Conservation (phyloP, 1,140 invertebrate genomes). For the Drosophila pandora region DNA sequence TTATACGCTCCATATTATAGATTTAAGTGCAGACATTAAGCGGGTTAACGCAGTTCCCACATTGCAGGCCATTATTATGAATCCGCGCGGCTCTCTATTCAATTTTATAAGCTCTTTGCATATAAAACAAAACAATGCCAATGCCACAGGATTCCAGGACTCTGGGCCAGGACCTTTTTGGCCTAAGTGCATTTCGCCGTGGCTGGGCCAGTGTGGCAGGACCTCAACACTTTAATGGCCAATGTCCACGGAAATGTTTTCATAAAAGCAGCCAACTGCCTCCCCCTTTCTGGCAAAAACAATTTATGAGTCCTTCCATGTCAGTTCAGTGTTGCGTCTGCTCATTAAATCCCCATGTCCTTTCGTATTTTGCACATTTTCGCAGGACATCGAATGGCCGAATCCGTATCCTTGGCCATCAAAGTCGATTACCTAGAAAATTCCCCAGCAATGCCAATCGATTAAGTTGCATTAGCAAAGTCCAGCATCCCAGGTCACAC, state of each 20-base stretch:
- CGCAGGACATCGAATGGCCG: slow-evolving; percentile 33
- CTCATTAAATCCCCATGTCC: slow-evolving; percentile 43
- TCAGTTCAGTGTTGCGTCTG: slow-evolving; percentile 28
- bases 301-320: slow-evolving; percentile 66
- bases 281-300: slow-evolving; percentile 12
- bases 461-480: slow-evolving; percentile 61
- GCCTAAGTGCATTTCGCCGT: slow-evolving; percentile 52
- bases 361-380: slow-evolving; percentile 5
- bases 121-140: slow-evolving; percentile 57
- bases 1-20: slow-evolving; percentile 69
- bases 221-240: slow-evolving; percentile 50
- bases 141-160: slow-evolving; percentile 15
- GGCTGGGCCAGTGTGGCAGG: background rate
- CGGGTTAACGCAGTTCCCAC: slow-evolving; percentile 35
- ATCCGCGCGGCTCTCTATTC: slow-evolving; percentile 56
- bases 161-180: slow-evolving; percentile 15
- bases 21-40: slow-evolving; percentile 76
- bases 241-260: slow-evolving; percentile 49
- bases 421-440: slow-evolving; percentile 79
- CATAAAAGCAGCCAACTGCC: slow-evolving; percentile 62
- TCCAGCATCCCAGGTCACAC: background rate
- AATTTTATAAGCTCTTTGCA: slow-evolving; percentile 71
- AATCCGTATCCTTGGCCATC: slow-evolving; percentile 39
- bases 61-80: slow-evolving; percentile 55
- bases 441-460: slow-evolving; percentile 68